Conservation (phyloP, 1,140 invertebrate species). For the Anoplophora glabripennis region DNA sequence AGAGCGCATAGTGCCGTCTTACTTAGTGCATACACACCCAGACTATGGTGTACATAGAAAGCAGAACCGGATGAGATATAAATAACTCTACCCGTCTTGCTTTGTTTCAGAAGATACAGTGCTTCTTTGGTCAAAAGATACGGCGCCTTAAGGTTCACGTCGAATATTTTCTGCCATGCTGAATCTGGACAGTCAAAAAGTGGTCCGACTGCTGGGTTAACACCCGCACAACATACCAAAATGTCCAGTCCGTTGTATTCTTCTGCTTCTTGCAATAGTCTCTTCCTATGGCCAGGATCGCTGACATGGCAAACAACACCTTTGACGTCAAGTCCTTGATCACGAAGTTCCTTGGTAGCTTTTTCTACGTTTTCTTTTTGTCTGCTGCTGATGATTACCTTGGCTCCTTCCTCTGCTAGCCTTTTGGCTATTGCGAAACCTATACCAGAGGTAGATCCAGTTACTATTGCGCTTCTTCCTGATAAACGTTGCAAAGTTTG, state of each 20-base stretch:
- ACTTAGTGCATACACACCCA: constrained; percentile 90
- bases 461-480: constrained; percentile 88
- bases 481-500: too few relatives aligned
- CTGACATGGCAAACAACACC: constrained; percentile 86
- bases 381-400: constrained; percentile 88
- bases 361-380: constrained; percentile 82
- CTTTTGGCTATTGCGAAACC: constrained; percentile 87
- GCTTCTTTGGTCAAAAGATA: constrained; percentile 87
- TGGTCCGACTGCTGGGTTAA: constrained; percentile 78
- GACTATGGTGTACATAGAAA: constrained; percentile 69
- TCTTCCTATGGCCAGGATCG: constrained; percentile 72
- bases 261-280: constrained; percentile 65
- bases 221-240: constrained; percentile 91
- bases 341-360: constrained; percentile 70
- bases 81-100: constrained; percentile 77
- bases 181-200: constrained; percentile 77
- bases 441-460: constrained; percentile 92
- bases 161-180: constrained; percentile 94
- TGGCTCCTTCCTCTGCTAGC: constrained; percentile 85
- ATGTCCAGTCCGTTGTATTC: constrained; percentile 91
- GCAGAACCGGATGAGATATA: constrained; percentile 87
- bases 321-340: constrained; percentile 63
- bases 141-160: constrained; percentile 88
- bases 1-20: constrained; percentile 91
- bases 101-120: constrained; percentile 75